These are phyloP conservation scores for Corythoichthys intestinalis DNA, from an alignment of 2,113 vertebrate species.

Conservation along the genomic window DNA sequence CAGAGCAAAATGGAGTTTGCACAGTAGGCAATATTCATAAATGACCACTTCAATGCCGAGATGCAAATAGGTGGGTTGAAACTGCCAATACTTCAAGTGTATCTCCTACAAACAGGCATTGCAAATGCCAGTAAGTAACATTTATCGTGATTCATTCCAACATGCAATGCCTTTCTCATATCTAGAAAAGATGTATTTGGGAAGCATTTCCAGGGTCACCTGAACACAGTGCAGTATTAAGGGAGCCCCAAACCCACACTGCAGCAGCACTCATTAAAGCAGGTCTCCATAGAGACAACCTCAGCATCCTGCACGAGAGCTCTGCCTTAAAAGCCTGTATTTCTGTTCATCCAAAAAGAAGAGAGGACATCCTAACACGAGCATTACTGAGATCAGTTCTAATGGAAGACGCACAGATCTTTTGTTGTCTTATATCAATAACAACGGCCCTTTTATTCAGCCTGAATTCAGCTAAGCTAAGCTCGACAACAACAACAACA, in stretches of 20 bases:
- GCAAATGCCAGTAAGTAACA: not conserved
- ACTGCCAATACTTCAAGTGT: constrained; percentile 4
- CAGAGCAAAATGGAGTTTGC: constrained; percentile 35
- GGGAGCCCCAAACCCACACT: constrained; percentile 54
- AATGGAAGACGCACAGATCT: constrained; percentile 28
- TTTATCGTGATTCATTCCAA: not conserved
- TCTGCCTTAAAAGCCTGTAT: constrained; percentile 62
- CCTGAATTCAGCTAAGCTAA: not conserved
- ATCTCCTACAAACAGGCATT: not conserved
- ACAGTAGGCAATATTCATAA: constrained; percentile 21
- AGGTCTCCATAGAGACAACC: constrained; percentile 77
- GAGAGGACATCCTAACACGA: not conserved
- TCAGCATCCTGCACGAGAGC: constrained; percentile 59
- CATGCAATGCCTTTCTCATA: not conserved
- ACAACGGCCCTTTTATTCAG: constrained; percentile 22
- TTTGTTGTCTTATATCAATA: constrained; percentile 14
- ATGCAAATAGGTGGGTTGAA: constrained; percentile 10
- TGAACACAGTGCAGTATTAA: constrained; percentile 48
- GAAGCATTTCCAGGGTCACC: constrained; percentile 60
- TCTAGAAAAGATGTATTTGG: not conserved
- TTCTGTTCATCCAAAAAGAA: constrained; percentile 31
- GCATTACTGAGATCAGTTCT: not conserved
- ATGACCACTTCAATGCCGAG: constrained; percentile 13
- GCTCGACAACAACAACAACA: not conserved
- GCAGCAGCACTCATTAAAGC: constrained; percentile 63